Evolutionary conservation across 1,140 invertebrate genomes (phyloP), one percentile per base, ranked within the genome.

Genomic region (Caenorhabditis brenneri): DNA sequence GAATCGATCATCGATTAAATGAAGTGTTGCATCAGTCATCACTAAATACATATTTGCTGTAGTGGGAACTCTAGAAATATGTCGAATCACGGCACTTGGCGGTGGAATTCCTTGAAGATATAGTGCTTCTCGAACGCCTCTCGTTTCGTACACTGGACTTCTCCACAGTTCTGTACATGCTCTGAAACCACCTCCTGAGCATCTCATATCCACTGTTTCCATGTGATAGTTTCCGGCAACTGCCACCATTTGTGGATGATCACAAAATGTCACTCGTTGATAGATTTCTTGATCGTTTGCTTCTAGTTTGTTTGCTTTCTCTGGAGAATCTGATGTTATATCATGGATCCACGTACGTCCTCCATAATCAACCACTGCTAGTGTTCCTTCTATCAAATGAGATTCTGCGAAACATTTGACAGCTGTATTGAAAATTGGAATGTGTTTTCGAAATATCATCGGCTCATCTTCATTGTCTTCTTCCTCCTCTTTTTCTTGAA

Each of bases 211-310:
- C 7, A 81, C 36, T n/a, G 46, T 74, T 51, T 55, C 39, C 1
- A 74, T 3, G 12, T 81, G 33, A 7, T 46, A 49, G 15, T 33
- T 36, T 33, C 33, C 79, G 16, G 79, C 84, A 0, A 69, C 29
- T 10, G 33, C 12, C 24, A 85, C 31, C n/a, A 85, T 46, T 74
- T 80, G 24, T 6, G 84, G 84, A 78, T 85, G 84, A 58, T 81
- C 84, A 29, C 81, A 81, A 39, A 60, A 78, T 7, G 79, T 46
- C 0, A 51, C 49, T 3, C 24, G n/a, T 42, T 85, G 53, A 27
- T 69, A 65, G 0, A 74, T 60, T n/a, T 81, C 80, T 6, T 51
- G 42, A 2, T 81, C 55, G n/a, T 81, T 60, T 39, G 79, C 51
- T 0, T 12, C 12, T 2, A 53, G 29, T 53, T 80, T 49, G 5